Evolutionary conservation across 2,113 vertebrate species (phyloP), one percentile per base, ranked within the genome.

Genomic region (Lota lota): DNA sequence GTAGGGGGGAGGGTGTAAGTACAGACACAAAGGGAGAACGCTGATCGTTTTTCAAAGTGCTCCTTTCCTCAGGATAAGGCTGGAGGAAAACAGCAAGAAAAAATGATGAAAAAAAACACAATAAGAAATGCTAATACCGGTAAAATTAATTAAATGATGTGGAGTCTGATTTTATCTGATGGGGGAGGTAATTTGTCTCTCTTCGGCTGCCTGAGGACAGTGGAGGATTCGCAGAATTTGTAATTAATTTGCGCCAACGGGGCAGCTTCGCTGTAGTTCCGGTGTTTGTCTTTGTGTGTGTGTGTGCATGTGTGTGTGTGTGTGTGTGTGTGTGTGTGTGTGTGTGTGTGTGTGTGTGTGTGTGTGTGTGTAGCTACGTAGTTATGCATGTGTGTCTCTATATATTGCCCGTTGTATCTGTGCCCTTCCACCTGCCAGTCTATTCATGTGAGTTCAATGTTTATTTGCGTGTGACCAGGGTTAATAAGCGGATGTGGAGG

Each of bases 111-210:
- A 69, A 78, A 69, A 71, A 72, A 64, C 69, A 82, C 68, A 86
- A 85, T 87, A 87, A 83, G 71, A 89, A 88, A 88, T 87, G 80
- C 85, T 86, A 87, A 88, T 88, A 82, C 70, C 69, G 74, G 68
- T 79, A 83, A 92, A 94, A 94, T 94, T 93, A 90, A 96, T 95
- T 94, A 94, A 94, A 94, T 91, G 85, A 94, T 94, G 90, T 90
- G 88, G 92, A 69, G 82, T 89, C 89, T 93, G 93, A 94, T 95
- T 95, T 94, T 92, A 93, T 94, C 92, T 93, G 92, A 94, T 93
- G 94, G 91, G 40, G 88, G 83, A 94, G 90, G 92, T 91, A 94
- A 95, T 95, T 94, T 92, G 92, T 95, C 92, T 94, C 63, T 76
- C 74, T 84, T 74, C 74, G 71, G 68, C 67, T 69, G 86, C 77